These are phyloP conservation scores for Hydrophis major DNA, from an alignment of 2,797 vertebrate genomes.

Conservation along the genomic window DNA sequence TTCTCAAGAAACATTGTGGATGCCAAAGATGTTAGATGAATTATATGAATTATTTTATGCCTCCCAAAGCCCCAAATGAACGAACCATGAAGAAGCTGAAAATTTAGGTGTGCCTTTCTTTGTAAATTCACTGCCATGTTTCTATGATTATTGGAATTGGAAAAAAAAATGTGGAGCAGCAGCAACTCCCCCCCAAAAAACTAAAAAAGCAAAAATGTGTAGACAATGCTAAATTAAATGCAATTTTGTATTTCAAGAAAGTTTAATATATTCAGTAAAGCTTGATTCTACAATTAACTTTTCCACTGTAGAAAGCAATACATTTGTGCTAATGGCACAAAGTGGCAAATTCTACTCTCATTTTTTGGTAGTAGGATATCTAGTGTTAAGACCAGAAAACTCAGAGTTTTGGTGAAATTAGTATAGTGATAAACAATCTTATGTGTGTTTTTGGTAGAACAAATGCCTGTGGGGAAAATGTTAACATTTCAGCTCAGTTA, in stretches of 20 bases:
- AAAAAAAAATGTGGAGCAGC: neutral
- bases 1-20: neutral
- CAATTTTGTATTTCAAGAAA: slow-evolving; percentile 3
- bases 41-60: neutral
- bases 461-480: neutral
- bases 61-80: neutral
- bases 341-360: neutral
- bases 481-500: neutral
- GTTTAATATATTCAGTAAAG: neutral
- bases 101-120: neutral
- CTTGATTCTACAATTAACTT: neutral
- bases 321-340: neutral
- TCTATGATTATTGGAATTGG: neutral
- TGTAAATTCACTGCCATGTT: neutral
- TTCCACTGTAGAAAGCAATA: neutral
- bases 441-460: fast-evolving
- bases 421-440: neutral
- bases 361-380: neutral
- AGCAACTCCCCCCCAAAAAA: neutral
- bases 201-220: neutral
- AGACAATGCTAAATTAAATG: neutral
- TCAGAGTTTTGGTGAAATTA: neutral
- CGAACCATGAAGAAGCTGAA: neutral
- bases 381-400: neutral
- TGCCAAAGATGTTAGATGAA: neutral